A percentile compares a stretch with the other conserved stretches of the same genome.
Conservation (phyloP, 2,113 vertebrate genomes). For the Beaufortia kweichowensis region DNA sequence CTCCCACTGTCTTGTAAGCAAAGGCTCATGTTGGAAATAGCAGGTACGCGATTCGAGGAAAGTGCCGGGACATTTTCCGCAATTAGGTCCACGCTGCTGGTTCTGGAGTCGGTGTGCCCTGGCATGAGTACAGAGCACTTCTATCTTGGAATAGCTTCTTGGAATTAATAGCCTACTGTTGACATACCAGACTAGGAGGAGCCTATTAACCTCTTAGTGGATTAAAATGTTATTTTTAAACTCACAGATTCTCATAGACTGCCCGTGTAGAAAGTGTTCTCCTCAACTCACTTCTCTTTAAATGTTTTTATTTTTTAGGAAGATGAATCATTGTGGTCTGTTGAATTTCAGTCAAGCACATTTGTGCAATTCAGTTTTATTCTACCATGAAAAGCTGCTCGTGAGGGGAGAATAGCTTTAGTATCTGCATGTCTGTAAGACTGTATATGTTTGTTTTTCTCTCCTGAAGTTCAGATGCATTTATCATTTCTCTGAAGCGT, state of each 20-base stretch:
- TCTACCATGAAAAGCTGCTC: slow-evolving; percentile 1
- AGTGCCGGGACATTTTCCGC: slow-evolving; percentile 46
- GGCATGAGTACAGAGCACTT: slow-evolving; percentile 35
- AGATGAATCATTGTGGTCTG: slow-evolving; percentile 3
- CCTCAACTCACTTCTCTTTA: not conserved
- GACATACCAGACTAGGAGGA: slow-evolving; percentile 48
- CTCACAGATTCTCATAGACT: slow-evolving; percentile 29
- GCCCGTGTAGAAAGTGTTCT: not conserved
- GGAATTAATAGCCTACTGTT: slow-evolving; percentile 57
- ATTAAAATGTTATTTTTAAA: slow-evolving; percentile 58
- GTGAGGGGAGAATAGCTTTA: not conserved
- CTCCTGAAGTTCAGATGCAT: not conserved
- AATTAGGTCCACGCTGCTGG: slow-evolving; percentile 46
- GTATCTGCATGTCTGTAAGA: not conserved
- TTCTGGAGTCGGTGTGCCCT: slow-evolving; percentile 33
- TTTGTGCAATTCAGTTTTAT: not conserved
- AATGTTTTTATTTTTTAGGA: no score
- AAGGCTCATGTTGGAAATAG: slow-evolving; percentile 43
- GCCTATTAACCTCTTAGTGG: slow-evolving; percentile 56
- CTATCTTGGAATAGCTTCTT: slow-evolving; percentile 38
- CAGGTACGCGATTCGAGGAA: slow-evolving; percentile 51
- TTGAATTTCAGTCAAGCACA: not conserved
- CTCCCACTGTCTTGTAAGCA: slow-evolving; percentile 39
- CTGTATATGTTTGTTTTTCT: not conserved
- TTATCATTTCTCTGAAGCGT: not conserved